Percentiles rank a stretch among this genome's conserved stretches.
Evolutionary conservation across 2,113 vertebrate genomes (phyloP).

Genomic region (Danionella cerebrum): DNA sequence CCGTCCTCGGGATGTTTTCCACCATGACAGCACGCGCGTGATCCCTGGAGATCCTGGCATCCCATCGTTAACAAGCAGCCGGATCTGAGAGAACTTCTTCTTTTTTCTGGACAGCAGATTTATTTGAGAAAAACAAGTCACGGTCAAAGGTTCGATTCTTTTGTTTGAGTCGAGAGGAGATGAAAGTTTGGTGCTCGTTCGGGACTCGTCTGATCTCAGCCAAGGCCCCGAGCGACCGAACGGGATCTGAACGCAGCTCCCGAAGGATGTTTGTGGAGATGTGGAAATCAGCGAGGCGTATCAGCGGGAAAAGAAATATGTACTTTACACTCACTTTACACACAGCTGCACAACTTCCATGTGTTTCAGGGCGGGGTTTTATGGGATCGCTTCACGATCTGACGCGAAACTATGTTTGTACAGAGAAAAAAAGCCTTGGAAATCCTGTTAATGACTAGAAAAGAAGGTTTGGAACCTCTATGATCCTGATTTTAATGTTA

Average conservation of each 20-base stretch:
- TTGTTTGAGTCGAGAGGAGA: conserved; percentile 23
- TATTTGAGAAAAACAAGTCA: conserved; percentile 29
- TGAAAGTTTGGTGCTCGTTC: conserved; percentile 22
- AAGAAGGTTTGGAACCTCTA: too few relatives aligned
- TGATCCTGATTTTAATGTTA: too few relatives aligned
- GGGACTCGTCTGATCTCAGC: conserved; percentile 15
- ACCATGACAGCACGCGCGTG: conserved; percentile 38
- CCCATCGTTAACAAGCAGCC: conserved; percentile 50
- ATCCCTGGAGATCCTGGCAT: conserved; percentile 48
- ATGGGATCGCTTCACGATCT: too few relatives aligned
- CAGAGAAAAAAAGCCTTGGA: too few relatives aligned
- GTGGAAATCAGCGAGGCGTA: conserved; percentile 21
- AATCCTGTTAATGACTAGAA: too few relatives aligned
- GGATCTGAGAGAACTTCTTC: conserved; percentile 17
- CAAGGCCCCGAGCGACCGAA: conserved; percentile 24
- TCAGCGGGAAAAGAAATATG: conserved; percentile 29
- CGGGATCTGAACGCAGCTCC: conserved; percentile 24
- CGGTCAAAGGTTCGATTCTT: conserved; percentile 26
- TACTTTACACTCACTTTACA: conserved; percentile 17
- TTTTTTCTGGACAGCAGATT: too few relatives aligned
- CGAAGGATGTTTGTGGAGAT: conserved; percentile 37
- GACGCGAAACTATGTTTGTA: too few relatives aligned
- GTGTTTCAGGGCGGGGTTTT: neutral
- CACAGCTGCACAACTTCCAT: neutral
- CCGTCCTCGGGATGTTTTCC: conserved; percentile 56